Evolutionary conservation across 2,113 vertebrate genomes (phyloP).

Genomic region (Pristiophorus japonicus): DNA sequence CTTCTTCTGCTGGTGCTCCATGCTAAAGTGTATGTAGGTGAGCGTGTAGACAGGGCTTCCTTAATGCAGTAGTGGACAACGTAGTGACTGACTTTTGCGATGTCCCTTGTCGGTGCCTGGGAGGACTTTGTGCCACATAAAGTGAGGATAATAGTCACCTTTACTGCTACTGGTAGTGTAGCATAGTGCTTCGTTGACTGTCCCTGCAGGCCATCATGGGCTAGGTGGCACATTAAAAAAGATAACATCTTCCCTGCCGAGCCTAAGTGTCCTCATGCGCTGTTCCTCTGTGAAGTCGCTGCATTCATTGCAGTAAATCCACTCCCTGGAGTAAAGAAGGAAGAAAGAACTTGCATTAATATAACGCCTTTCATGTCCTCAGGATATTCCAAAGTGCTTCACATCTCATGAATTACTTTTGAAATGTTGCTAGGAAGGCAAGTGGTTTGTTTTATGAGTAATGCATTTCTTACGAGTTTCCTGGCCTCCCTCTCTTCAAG

Average conservation of each 20-base stretch:
- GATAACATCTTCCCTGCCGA: neutral
- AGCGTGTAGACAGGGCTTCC: neutral
- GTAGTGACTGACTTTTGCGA: neutral
- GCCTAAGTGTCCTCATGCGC: neutral
- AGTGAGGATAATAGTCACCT: neutral
- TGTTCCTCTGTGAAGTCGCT: neutral
- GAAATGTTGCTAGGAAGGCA: slow-evolving; percentile 20
- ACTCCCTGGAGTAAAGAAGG: slow-evolving; percentile 12
- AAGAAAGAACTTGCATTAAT: neutral
- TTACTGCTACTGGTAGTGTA: neutral
- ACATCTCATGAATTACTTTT: slow-evolving; percentile 33
- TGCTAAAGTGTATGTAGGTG: neutral
- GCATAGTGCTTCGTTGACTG: neutral
- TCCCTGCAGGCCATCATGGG: neutral
- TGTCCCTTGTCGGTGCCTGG: neutral
- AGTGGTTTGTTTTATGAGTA: neutral
- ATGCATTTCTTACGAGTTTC: neutral
- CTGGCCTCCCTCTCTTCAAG: neutral
- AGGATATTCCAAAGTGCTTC: slow-evolving; percentile 10
- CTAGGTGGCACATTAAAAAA: neutral
- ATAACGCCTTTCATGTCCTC: slow-evolving; percentile 20
- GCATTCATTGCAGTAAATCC: slow-evolving; percentile 13
- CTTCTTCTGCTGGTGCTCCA: neutral
- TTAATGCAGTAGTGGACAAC: neutral
- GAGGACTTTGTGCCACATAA: neutral